phyloP scores from a whole-genome alignment of 2,888 invertebrate species.

The Agonopterix heracliana region DNA sequence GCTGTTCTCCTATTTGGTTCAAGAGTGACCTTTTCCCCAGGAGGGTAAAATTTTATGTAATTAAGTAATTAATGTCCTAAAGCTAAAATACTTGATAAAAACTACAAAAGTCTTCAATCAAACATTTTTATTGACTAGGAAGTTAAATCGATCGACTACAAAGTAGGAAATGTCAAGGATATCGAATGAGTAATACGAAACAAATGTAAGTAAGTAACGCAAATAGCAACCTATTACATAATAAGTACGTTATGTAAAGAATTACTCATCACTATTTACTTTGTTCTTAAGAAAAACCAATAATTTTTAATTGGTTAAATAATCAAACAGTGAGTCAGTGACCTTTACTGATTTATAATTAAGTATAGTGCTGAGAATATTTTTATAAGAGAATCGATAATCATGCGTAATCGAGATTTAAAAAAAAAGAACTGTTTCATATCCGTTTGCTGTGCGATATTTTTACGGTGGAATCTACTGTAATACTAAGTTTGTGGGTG shows the following conservation, averaged over 20 bases:
- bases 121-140: slow-evolving; percentile 10
- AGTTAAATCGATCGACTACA: slow-evolving; percentile 10
- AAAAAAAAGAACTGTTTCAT: too few relatives aligned
- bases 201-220: background rate
- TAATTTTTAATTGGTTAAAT: background rate
- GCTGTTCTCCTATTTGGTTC: too few relatives aligned
- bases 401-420: too few relatives aligned
- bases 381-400: too few relatives aligned
- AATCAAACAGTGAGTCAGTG: slow-evolving; percentile 7
- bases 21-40: too few relatives aligned
- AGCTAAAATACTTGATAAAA: too few relatives aligned
- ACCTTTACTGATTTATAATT: slow-evolving; percentile 2
- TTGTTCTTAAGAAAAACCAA: background rate
- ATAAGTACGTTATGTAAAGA: slow-evolving; percentile 1
- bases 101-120: background rate
- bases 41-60: too few relatives aligned
- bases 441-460: too few relatives aligned
- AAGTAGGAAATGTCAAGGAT: slow-evolving; percentile 23
- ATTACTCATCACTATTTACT: slow-evolving; percentile 3
- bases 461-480: too few relatives aligned
- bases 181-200: slow-evolving; percentile 10
- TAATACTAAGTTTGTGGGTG: too few relatives aligned
- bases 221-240: slow-evolving; percentile 3
- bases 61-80: too few relatives aligned
- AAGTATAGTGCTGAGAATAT: too few relatives aligned